phyloP scores from a whole-genome alignment of 1,140 invertebrate genomes.

The Drosophila tropicalis region DNA sequence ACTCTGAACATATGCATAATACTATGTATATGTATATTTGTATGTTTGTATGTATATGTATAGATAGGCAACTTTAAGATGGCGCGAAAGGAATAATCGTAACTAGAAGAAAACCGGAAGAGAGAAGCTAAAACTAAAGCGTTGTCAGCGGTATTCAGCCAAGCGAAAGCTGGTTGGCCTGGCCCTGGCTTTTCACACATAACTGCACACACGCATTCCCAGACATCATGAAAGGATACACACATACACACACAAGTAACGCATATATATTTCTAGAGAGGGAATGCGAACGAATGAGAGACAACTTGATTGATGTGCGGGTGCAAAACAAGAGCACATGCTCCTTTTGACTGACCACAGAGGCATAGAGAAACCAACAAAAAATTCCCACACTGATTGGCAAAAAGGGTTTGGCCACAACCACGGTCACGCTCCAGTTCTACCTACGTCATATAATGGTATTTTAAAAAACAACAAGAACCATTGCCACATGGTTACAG shows the following conservation, averaged over 20 bases:
- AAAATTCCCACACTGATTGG: constrained; percentile 65
- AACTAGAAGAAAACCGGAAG: constrained; percentile 21
- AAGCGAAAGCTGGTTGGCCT: constrained; percentile 33
- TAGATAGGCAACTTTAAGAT: constrained; percentile 36
- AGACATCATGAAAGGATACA: constrained; percentile 27
- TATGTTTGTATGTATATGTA: neutral
- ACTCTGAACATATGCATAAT: constrained; percentile 14
- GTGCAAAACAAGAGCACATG: constrained; percentile 39
- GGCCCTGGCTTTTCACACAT: constrained; percentile 65
- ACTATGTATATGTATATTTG: constrained; percentile 16
- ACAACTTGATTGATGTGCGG: constrained; percentile 71
- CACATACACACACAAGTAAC: neutral
- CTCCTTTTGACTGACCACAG: constrained; percentile 53
- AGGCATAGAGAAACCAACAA: constrained; percentile 27
- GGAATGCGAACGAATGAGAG: neutral
- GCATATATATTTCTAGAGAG: neutral
- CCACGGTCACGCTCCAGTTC: constrained; percentile 23
- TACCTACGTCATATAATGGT: constrained; percentile 51
- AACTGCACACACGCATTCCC: constrained; percentile 49
- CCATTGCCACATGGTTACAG: neutral
- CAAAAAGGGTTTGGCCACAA: constrained; percentile 60
- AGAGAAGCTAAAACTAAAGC: constrained; percentile 46
- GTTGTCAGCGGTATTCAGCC: constrained; percentile 31
- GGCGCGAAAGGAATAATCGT: constrained; percentile 16
- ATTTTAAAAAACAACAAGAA: constrained; percentile 51